phyloP scores from a whole-genome alignment of 2,888 invertebrate genomes.

The Rhogogaster chlorosoma region DNA sequence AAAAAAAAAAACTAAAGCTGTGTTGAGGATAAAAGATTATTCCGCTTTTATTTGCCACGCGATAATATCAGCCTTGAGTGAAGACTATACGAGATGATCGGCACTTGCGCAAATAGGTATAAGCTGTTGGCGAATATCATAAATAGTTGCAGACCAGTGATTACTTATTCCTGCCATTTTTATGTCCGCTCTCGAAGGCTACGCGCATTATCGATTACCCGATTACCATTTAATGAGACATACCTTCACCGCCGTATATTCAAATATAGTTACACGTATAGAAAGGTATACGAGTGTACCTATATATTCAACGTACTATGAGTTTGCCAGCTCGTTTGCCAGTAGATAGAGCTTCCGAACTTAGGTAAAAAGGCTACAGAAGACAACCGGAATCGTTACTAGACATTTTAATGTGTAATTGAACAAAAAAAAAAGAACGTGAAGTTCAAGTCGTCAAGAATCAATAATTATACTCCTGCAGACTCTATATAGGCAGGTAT shows the following conservation, averaged over 20 bases:
- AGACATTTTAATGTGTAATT: not conserved
- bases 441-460: not conserved
- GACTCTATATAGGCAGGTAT: not conserved
- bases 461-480: not conserved
- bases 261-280: not conserved
- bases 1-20: not conserved
- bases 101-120: not conserved
- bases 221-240: not conserved
- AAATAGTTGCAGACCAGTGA: not conserved
- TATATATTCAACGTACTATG: not conserved
- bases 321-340: not conserved
- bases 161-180: not conserved
- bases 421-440: no score
- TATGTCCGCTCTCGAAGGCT: not conserved
- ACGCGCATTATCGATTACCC: not conserved
- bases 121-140: slow-evolving; percentile 4
- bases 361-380: not conserved
- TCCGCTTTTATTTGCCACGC: not conserved
- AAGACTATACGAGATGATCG: not conserved
- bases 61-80: not conserved
- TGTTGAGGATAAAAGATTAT: not conserved
- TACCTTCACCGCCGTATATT: not conserved
- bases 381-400: not conserved
- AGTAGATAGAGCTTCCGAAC: not conserved
- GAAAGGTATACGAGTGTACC: not conserved